phyloP scores from a whole-genome alignment of 2,113 vertebrate genomes.

The Eclectus roratus region DNA sequence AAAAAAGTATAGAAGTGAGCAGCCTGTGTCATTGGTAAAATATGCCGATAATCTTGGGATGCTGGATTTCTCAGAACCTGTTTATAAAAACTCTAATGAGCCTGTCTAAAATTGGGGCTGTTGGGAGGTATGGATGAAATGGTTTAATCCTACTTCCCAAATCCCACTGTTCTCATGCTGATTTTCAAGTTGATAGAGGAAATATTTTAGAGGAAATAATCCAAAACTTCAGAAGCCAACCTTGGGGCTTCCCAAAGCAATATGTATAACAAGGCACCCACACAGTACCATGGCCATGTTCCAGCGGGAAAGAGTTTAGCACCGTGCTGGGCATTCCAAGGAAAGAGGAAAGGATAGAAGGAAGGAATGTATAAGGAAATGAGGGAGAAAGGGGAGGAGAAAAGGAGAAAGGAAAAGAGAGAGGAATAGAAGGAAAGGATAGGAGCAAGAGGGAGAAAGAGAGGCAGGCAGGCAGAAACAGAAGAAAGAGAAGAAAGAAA shows the following conservation, averaged over 20 bases:
- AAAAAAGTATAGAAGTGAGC: background rate
- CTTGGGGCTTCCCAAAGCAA: background rate
- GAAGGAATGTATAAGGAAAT: background rate
- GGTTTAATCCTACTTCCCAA: background rate
- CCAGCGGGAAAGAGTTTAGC: background rate
- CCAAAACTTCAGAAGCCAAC: background rate
- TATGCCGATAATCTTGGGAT: background rate
- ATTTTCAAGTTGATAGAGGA: background rate
- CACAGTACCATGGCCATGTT: background rate
- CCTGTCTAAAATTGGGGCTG: background rate
- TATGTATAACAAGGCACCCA: background rate
- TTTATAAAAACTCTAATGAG: background rate
- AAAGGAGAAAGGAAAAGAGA: too few relatives aligned
- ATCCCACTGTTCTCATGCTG: background rate
- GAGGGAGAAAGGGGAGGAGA: background rate
- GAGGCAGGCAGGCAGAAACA: rapidly evolving
- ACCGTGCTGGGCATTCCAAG: background rate
- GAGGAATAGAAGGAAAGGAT: background rate
- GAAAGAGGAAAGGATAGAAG: background rate
- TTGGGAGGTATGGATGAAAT: background rate
- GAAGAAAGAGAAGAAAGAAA: rapidly evolving
- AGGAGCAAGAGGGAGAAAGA: rapidly evolving
- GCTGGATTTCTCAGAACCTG: background rate
- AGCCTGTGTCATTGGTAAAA: background rate
- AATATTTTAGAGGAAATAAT: background rate